A percentile compares a stretch with the other conserved stretches of the same genome.
phyloP scores from a whole-genome alignment of 2,888 invertebrate genomes.

The Trichogramma evanescens region DNA sequence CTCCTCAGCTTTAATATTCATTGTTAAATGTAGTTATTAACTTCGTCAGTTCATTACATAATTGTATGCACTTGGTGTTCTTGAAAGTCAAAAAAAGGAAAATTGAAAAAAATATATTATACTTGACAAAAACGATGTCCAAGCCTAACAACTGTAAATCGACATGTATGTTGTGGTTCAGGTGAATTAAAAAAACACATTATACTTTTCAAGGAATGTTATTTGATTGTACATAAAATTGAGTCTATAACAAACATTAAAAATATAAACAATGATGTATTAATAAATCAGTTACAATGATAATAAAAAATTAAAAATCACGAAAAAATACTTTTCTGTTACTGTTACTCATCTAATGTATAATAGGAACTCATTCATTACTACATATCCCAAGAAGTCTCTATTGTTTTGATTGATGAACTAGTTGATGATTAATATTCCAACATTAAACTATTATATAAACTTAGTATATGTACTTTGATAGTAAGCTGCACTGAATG shows the following conservation, averaged over 20 bases:
- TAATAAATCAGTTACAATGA: conserved; percentile 13
- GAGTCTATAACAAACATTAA: conserved; percentile 21
- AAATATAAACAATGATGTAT: conserved; percentile 18
- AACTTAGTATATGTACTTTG: conserved; percentile 1
- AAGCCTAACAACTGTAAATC: conserved; percentile 14
- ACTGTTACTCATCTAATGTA: conserved; percentile 11
- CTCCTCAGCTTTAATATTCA: conserved; percentile 8
- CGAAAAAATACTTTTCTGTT: conserved; percentile 10
- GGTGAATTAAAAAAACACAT: conserved; percentile 18
- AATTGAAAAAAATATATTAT: conserved; percentile 1
- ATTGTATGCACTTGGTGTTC: not conserved
- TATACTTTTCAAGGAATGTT: conserved; percentile 23
- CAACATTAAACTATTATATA: conserved; percentile 21
- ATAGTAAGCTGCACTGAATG: conserved; percentile 2
- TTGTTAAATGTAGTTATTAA: not conserved
- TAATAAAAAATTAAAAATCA: conserved; percentile 19
- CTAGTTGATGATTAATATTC: conserved; percentile 12
- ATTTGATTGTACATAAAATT: conserved; percentile 24
- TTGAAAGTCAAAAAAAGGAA: not conserved
- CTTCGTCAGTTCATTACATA: not conserved
- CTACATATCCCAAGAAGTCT: conserved; percentile 9
- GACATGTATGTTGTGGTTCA: conserved; percentile 15
- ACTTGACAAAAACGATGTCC: conserved; percentile 13
- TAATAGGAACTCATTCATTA: conserved; percentile 11
- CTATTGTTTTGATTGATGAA: conserved; percentile 13